A percentile compares a stretch with the other conserved stretches of the same genome.
Evolutionary conservation across 2,113 vertebrate species (phyloP).

Genomic region (Lichenostomus cassidix): DNA sequence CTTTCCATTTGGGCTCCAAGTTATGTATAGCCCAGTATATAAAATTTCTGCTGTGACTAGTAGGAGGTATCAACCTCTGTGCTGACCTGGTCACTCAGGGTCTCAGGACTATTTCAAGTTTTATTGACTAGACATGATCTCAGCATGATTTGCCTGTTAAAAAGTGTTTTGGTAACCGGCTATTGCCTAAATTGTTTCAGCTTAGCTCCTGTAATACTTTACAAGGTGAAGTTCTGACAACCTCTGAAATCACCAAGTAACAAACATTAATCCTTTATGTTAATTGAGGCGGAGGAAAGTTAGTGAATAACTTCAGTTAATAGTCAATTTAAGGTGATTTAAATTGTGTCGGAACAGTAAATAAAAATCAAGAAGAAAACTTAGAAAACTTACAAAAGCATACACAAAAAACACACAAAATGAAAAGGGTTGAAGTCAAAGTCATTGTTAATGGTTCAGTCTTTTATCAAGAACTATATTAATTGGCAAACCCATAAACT

Average conservation of each 20-base stretch:
- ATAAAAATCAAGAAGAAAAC: not conserved
- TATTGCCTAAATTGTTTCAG: not conserved
- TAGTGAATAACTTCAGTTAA: not conserved
- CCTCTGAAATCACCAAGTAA: not conserved
- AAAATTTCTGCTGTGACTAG: not conserved
- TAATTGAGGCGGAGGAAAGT: not conserved
- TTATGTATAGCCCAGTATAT: not conserved
- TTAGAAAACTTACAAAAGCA: not conserved
- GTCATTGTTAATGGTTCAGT: accelerated
- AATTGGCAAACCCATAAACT: not conserved
- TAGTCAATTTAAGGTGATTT: not conserved
- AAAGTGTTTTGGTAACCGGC: not conserved
- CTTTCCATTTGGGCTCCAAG: not conserved
- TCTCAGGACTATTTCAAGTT: not conserved
- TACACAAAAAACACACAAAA: not conserved
- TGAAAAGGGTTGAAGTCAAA: not conserved
- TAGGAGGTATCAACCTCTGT: not conserved
- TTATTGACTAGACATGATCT: not conserved
- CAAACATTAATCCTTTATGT: not conserved
- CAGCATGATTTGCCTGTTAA: not conserved
- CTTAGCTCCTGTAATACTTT: not conserved
- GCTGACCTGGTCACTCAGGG: not conserved
- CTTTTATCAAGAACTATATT: not conserved
- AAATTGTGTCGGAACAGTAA: not conserved
- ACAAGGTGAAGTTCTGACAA: not conserved